Percentiles rank a stretch among this genome's conserved stretches.
phyloP scores from a whole-genome alignment of 64 coral and sea anemone genomes.

The Montipora cactus region DNA sequence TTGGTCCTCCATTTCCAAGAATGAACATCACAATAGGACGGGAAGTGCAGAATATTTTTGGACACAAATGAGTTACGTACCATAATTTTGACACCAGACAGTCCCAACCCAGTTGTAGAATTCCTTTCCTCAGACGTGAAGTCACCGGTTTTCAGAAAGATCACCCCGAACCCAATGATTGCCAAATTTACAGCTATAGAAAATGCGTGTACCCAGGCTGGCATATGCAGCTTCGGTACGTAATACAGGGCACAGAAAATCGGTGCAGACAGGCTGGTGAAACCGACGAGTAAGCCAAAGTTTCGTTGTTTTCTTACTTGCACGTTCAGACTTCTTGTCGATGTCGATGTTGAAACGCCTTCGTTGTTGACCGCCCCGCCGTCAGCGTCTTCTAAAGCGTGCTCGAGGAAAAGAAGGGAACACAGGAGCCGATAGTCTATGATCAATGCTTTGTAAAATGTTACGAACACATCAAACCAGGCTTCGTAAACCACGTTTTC shows the following conservation, averaged over 20 bases:
- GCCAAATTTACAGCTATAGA: slow-evolving; percentile 59
- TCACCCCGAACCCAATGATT: slow-evolving; percentile 46
- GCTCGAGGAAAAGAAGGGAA: slow-evolving; percentile 76
- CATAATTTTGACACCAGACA: slow-evolving; percentile 66
- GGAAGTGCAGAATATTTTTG: no score
- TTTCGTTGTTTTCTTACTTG: slow-evolving; percentile 23
- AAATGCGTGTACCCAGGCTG: slow-evolving; percentile 49
- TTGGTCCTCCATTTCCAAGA: no score
- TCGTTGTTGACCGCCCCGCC: neutral
- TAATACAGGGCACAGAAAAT: slow-evolving; percentile 49
- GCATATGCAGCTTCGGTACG: slow-evolving; percentile 27
- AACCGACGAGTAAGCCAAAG: slow-evolving; percentile 39
- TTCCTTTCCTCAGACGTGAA: neutral
- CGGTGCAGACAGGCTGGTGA: slow-evolving; percentile 54
- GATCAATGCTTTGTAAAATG: slow-evolving; percentile 72
- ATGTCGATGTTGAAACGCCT: no score
- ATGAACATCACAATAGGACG: no score
- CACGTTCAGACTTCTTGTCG: neutral
- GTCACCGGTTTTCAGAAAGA: slow-evolving; percentile 27
- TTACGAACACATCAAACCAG: slow-evolving; percentile 50
- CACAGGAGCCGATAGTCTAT: slow-evolving; percentile 85
- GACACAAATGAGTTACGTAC: neutral
- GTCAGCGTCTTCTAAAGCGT: slow-evolving; percentile 71
- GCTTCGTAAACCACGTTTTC: neutral
- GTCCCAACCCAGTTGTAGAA: neutral